Evolutionary conservation across 2,113 vertebrate species (phyloP), one percentile per base, ranked within the genome.

Genomic region (Heterotilapia buettikoferi): DNA sequence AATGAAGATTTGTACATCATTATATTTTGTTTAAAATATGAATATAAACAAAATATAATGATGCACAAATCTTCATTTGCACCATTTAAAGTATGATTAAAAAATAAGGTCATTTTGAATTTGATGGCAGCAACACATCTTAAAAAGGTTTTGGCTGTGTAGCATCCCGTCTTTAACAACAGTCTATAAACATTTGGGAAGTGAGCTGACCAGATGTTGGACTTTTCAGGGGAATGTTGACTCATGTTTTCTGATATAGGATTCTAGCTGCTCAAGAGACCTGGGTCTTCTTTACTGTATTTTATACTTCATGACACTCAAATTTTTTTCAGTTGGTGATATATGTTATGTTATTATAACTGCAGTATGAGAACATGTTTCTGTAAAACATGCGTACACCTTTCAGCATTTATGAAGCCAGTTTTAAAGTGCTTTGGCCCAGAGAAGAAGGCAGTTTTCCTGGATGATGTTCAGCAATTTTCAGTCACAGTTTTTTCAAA

Each of bases 161-260:
- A 56, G 53, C 1, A 7, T 56, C 53, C 1, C 0, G 0, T 56
- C 11, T 56, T 13, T 0, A 56, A 56, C 53, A 56, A 56, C 4
- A 56, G 53, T 2, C 1, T 0, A 0, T 24, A 24, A 56, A 24
- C 53, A 24, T 56, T 11, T 56, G 6, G 21, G 6, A 24, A 56
- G 3, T 7, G 53, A 24, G 4, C 6, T 24, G 6, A 56, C 21
- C 2, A 56, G 53, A 56, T 56, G 4, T 1, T 56, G 21, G 7
- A 56, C 11, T 7, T 56, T 24, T 13, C 13, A 24, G 6, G 0
- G 2, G 21, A 26, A 56, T 56, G 53, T 56, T 11, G 4, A 26
- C 11, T 56, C 11, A 13, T 24, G 21, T 24, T 56, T 54, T 54
- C n/a, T 21, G 53, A 24, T 1, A 21, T 24, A 53, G 7, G 53